These are phyloP conservation scores for Mylabris phalerata DNA, from an alignment of 1,140 invertebrate genomes.

Conservation along the genomic window DNA sequence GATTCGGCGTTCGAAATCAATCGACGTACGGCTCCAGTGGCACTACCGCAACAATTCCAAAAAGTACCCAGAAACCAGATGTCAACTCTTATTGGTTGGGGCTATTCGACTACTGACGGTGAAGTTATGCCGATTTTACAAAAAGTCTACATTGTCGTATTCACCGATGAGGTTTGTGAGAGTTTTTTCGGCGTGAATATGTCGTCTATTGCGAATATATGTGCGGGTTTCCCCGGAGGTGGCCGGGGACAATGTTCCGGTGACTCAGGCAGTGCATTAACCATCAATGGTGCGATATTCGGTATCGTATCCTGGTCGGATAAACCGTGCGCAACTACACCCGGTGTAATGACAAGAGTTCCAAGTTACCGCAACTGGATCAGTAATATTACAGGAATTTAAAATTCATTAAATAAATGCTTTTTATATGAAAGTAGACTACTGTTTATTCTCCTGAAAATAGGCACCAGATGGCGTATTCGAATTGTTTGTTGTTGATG, in stretches of 20 bases:
- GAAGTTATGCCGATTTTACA: conserved; percentile 36
- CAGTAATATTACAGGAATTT: too few species aligned
- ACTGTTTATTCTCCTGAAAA: too few species aligned
- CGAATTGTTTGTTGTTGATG: too few species aligned
- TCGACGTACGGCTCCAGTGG: not conserved
- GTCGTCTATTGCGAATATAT: conserved; percentile 21
- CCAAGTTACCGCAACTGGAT: conserved; percentile 25
- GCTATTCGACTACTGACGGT: conserved; percentile 26
- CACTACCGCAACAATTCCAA: not conserved
- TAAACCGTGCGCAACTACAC: conserved; percentile 40
- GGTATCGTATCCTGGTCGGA: conserved; percentile 47
- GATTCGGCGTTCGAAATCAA: not conserved
- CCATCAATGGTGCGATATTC: conserved; percentile 39
- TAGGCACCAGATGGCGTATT: too few species aligned
- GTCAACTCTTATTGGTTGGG: conserved; percentile 2
- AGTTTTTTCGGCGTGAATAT: conserved; percentile 23
- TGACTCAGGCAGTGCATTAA: conserved; percentile 49
- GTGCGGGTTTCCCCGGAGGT: conserved; percentile 41
- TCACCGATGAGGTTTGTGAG: conserved; percentile 36
- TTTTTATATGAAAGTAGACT: too few species aligned
- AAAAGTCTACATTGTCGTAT: conserved; percentile 38
- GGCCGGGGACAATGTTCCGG: conserved; percentile 44
- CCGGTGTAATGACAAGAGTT: conserved; percentile 42
- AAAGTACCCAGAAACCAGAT: not conserved
- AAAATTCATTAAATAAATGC: too few species aligned